These are phyloP conservation scores for Amazona vittata DNA, from an alignment of 2,113 vertebrate genomes.

Conservation along the genomic window DNA sequence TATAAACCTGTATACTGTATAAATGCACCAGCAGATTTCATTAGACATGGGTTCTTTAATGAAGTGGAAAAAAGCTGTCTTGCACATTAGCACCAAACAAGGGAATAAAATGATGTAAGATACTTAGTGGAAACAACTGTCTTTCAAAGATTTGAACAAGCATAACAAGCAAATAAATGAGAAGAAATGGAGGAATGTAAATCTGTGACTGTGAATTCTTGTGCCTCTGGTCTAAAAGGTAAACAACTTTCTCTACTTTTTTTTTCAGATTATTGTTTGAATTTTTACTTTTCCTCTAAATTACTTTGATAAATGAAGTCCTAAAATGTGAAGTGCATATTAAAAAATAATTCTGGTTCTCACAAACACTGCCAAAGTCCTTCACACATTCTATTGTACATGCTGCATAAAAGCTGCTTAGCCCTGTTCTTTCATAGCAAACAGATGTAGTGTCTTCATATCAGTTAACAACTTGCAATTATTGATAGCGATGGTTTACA, in stretches of 20 bases:
- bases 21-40: background rate
- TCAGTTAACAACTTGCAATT: background rate
- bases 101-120: background rate
- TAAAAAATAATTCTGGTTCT: background rate
- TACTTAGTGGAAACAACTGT: background rate
- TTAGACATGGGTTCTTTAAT: background rate
- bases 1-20: background rate
- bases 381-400: fast-evolving
- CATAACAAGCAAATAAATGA: background rate
- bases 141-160: background rate
- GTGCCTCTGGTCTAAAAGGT: background rate
- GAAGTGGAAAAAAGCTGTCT: background rate
- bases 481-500: slow-evolving; percentile 17
- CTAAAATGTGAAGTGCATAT: background rate
- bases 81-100: background rate
- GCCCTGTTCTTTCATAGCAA: background rate
- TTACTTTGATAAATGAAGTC: background rate
- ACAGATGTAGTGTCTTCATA: background rate
- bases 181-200: background rate
- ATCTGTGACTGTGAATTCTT: background rate
- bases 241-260: background rate
- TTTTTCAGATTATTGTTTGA: background rate
- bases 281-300: background rate
- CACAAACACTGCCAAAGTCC: background rate
- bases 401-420: background rate